Evolutionary conservation across 1,140 invertebrate species (phyloP).

Genomic region (Melipona quadrifasciata): DNA sequence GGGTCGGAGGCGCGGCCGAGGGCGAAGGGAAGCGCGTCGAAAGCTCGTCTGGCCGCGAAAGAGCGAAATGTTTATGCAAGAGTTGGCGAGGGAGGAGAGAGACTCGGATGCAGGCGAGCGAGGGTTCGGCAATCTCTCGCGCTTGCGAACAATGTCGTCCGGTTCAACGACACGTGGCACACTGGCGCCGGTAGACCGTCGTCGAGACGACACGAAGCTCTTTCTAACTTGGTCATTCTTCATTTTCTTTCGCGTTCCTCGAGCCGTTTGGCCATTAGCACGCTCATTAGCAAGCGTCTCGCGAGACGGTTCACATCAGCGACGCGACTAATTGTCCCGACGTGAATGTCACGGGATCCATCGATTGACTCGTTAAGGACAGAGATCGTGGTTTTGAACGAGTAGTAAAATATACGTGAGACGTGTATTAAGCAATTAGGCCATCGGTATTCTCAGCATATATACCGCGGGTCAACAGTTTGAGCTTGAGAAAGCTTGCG

Average conservation of each 20-base stretch:
- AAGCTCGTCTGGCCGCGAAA: not conserved
- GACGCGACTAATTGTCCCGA: not conserved
- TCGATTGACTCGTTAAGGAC: too few species aligned
- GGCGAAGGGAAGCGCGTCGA: not conserved
- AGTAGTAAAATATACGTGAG: too few species aligned
- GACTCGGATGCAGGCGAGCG: not conserved
- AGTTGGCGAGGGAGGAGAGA: not conserved
- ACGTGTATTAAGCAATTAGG: too few species aligned
- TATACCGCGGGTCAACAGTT: too few species aligned
- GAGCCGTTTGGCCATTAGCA: not conserved
- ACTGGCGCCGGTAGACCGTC: constrained; percentile 22
- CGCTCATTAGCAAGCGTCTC: constrained; percentile 13
- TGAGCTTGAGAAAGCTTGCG: too few species aligned
- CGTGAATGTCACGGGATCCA: too few species aligned
- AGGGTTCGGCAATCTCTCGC: constrained; percentile 31
- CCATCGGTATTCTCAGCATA: too few species aligned
- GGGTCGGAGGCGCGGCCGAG: not conserved
- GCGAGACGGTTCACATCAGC: not conserved
- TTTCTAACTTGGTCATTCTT: constrained; percentile 14
- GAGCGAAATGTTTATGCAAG: constrained; percentile 45
- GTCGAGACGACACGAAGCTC: constrained; percentile 16
- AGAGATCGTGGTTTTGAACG: too few species aligned
- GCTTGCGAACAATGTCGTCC: constrained; percentile 50
- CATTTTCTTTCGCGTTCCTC: not conserved
- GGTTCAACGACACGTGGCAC: constrained; percentile 54